Conservation (phyloP, 2,888 invertebrate genomes). For the Watsonalla binaria region DNA sequence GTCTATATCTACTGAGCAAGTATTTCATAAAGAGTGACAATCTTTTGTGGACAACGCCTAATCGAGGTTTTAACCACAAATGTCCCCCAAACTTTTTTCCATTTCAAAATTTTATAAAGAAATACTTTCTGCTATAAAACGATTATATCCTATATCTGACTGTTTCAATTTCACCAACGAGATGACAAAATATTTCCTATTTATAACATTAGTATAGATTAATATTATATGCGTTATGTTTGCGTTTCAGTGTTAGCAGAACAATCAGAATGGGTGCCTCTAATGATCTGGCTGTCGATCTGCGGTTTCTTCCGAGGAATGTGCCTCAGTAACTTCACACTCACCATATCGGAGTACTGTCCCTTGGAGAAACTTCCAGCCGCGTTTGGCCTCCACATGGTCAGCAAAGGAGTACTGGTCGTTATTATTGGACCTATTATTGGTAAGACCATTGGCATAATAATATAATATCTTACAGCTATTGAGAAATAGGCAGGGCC, state of each 20-base stretch:
- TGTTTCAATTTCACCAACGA: too few relatives aligned
- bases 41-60: too few relatives aligned
- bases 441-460: conserved; percentile 63
- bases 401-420: conserved; percentile 85
- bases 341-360: conserved; percentile 88
- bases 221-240: conserved; percentile 3
- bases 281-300: conserved; percentile 85
- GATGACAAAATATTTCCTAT: too few relatives aligned
- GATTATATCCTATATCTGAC: too few relatives aligned
- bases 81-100: too few relatives aligned
- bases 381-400: conserved; percentile 87
- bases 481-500: too few relatives aligned
- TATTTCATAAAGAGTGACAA: too few relatives aligned
- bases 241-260: conserved; percentile 82
- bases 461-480: not conserved
- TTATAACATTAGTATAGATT: too few relatives aligned
- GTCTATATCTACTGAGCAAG: too few relatives aligned
- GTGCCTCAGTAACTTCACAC: conserved; percentile 86
- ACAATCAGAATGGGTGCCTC: conserved; percentile 83
- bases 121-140: too few relatives aligned
- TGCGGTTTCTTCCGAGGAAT: conserved; percentile 89
- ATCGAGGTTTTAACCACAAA: too few relatives aligned
- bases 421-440: conserved; percentile 84
- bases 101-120: too few relatives aligned
- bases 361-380: conserved; percentile 85